Conservation (phyloP, 2,113 vertebrate genomes). For the Himantopus leucocephalus region DNA sequence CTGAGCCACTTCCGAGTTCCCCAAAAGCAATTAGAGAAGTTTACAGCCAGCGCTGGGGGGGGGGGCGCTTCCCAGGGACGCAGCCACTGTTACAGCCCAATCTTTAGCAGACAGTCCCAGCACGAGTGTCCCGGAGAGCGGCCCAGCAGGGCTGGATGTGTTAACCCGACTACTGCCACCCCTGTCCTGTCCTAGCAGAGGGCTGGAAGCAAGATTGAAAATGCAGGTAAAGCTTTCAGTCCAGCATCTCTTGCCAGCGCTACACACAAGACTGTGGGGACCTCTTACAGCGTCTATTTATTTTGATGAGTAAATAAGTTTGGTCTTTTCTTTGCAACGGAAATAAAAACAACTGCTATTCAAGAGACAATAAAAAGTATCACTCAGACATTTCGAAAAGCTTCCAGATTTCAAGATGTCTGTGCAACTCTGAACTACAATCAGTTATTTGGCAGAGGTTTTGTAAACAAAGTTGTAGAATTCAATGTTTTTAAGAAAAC, state of each 20-base stretch:
- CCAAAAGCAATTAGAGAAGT: not conserved
- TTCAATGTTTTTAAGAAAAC: not conserved
- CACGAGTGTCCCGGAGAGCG: fast-evolving
- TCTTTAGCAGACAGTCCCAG: not conserved
- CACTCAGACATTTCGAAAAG: not conserved
- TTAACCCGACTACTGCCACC: fast-evolving
- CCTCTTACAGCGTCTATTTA: not conserved
- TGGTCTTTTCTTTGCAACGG: not conserved
- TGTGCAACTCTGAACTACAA: not conserved
- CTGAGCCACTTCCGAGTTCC: not conserved
- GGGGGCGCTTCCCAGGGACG: not conserved
- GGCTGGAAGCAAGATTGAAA: not conserved
- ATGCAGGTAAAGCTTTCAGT: not conserved
- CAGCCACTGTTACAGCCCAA: fast-evolving
- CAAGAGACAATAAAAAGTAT: not conserved
- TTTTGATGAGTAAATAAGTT: not conserved
- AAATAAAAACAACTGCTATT: not conserved
- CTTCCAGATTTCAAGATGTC: not conserved
- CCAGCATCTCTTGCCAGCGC: not conserved
- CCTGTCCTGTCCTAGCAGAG: fast-evolving
- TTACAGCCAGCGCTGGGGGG: fast-evolving
- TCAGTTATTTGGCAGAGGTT: not conserved
- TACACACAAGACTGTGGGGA: no score
- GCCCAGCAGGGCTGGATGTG: not conserved
- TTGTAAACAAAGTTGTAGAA: not conserved